Percentiles rank a stretch among this genome's conserved stretches.
Evolutionary conservation across 1,140 invertebrate genomes (phyloP).

Genomic region (Pseudachorutes palmiensis): DNA sequence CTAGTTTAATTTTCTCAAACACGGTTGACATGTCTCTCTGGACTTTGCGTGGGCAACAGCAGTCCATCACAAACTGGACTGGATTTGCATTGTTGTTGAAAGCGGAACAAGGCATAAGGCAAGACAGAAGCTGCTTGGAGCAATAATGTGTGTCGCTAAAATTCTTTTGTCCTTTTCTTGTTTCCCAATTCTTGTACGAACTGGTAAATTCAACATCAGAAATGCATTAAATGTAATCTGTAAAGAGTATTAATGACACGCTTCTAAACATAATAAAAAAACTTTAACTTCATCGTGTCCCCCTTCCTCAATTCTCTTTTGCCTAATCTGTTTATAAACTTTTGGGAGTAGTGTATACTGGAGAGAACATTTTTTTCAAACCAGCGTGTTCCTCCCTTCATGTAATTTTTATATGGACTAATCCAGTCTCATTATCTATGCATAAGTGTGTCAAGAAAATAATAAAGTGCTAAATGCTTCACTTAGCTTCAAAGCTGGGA

Average conservation of each 20-base stretch:
- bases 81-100: neutral
- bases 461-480: conserved; percentile 9
- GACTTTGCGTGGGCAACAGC: neutral
- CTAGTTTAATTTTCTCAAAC: neutral
- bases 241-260: no score
- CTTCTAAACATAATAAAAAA: no score
- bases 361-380: no score
- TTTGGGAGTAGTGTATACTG: no score
- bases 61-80: neutral
- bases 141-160: neutral
- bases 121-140: neutral
- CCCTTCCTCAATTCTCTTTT: no score
- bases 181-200: no score
- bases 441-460: conserved; percentile 10
- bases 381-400: neutral
- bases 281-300: no score
- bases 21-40: neutral
- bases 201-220: no score
- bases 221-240: no score
- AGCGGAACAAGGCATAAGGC: neutral
- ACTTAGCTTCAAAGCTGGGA: neutral
- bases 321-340: no score
- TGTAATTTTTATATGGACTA: neutral
- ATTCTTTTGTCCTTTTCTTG: neutral
- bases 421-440: neutral